Percentiles rank a stretch among this genome's conserved stretches.
Evolutionary conservation across 2,797 vertebrate genomes (phyloP).

Genomic region (Tragelaphus oryx): DNA sequence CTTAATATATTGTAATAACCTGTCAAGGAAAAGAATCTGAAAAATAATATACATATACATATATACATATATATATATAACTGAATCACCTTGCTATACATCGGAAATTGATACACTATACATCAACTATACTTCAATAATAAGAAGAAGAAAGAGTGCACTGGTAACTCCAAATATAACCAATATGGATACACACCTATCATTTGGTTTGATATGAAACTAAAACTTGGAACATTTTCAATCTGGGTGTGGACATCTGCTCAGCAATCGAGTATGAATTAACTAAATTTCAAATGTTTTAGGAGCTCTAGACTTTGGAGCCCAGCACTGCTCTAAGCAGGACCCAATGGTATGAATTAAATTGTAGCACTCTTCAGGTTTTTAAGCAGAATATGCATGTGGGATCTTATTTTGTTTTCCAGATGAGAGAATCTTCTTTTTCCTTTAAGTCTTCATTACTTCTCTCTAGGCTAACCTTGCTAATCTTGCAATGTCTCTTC

Average conservation of each 20-base stretch:
- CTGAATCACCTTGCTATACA: not conserved
- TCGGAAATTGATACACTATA: not conserved
- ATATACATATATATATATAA: not conserved
- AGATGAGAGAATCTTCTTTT: not conserved
- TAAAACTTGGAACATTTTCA: slow-evolving; percentile 7
- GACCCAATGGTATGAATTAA: not conserved
- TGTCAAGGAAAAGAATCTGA: not conserved
- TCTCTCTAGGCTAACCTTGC: not conserved
- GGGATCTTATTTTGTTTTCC: not conserved
- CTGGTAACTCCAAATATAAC: not conserved
- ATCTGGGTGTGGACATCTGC: not conserved
- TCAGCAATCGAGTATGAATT: not conserved
- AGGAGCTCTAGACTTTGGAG: not conserved
- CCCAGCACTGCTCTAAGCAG: not conserved
- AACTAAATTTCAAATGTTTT: not conserved
- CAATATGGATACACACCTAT: not conserved
- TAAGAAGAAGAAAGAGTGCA: not conserved
- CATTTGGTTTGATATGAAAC: not conserved
- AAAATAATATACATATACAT: not conserved
- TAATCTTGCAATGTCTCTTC: not conserved
- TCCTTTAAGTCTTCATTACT: not conserved
- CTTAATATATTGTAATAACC: not conserved
- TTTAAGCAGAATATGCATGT: not conserved
- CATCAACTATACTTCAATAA: not conserved
- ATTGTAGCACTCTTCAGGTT: not conserved